phyloP scores from a whole-genome alignment of 2,113 vertebrate species.

The Mellivora capensis region DNA sequence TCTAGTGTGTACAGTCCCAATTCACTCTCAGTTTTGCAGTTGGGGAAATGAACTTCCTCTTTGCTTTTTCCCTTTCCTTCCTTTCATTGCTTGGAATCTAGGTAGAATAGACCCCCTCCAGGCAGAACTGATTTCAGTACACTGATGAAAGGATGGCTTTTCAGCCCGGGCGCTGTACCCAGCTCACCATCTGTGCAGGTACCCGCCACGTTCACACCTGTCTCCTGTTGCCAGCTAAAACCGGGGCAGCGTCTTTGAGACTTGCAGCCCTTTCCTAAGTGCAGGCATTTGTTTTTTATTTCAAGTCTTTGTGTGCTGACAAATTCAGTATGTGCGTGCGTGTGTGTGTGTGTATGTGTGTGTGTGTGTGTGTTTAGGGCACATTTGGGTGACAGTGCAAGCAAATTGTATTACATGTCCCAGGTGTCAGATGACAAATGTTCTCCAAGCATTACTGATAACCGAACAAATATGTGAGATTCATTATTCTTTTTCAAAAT shows the following conservation, averaged over 20 bases:
- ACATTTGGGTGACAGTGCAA: neutral
- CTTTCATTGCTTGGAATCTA: slow-evolving; percentile 17
- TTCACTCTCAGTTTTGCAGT: neutral
- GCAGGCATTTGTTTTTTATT: slow-evolving; percentile 34
- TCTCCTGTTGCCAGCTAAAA: slow-evolving; percentile 20
- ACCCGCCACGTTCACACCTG: neutral
- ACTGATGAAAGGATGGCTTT: slow-evolving; percentile 31
- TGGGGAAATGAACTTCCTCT: slow-evolving; percentile 22
- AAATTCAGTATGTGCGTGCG: neutral
- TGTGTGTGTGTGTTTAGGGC: neutral
- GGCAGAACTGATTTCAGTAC: neutral
- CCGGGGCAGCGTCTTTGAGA: neutral
- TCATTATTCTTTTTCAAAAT: slow-evolving; percentile 1
- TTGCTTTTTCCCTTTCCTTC: neutral
- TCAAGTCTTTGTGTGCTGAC: slow-evolving; percentile 36
- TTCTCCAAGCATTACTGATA: neutral
- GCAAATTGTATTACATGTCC: neutral
- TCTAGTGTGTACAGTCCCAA: neutral
- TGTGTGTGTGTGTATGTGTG: neutral
- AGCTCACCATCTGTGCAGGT: neutral
- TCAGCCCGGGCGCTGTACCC: accelerated
- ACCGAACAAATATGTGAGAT: neutral
- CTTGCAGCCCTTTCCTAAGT: neutral
- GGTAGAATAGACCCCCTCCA: neutral
- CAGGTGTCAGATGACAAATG: neutral